Evolutionary conservation across 1,140 invertebrate species (phyloP), one percentile per base, ranked within the genome.

Genomic region (Philopotamus ludificatus): DNA sequence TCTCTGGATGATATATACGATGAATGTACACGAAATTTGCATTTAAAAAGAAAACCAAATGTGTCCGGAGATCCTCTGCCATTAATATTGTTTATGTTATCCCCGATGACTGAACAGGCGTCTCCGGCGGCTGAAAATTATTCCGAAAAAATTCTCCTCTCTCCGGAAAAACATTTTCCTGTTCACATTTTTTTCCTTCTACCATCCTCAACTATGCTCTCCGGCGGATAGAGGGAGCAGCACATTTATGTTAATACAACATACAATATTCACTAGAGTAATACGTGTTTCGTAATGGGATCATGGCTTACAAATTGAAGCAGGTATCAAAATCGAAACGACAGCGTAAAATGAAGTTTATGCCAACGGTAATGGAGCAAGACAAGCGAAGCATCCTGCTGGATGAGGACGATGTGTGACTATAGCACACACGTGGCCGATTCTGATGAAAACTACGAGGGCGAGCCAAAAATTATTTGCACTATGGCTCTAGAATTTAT

Each of bases 271-370:
- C 28, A 12, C 12, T 47, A 9, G 8, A 8, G 44, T 20, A 12
- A 15, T 47, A 47, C 44, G 18, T 20, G 44, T 47, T 47, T 47
- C 18, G 18, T 47, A 47, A 47, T 47, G 44, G 44, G 44, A 47
- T 47, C 10, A 16, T 7, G 44, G 7, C 4, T 4, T 12, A 34
- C 28, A 16, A 47, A 47, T 47, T 47, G 44, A 47, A 47, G 44
- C 44, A 47, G 44, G 44, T 47, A 47, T 47, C 44, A 47, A 47
- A 47, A 47, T 47, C 44, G 44, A 15, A 47, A 47, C 44, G 44
- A 47, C 44, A 47, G 44, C 44, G 44, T 47, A 47, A 47, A 47
- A 47, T 47, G 44, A 47, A 47, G 10, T 47, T 47, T 20, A 20
- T 16, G 44, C 44, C 10, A 3, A 16, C 44, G 18, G 18, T 47